Evolutionary conservation across 2,113 vertebrate species (phyloP).

Genomic region (Heterotilapia buettikoferi): DNA sequence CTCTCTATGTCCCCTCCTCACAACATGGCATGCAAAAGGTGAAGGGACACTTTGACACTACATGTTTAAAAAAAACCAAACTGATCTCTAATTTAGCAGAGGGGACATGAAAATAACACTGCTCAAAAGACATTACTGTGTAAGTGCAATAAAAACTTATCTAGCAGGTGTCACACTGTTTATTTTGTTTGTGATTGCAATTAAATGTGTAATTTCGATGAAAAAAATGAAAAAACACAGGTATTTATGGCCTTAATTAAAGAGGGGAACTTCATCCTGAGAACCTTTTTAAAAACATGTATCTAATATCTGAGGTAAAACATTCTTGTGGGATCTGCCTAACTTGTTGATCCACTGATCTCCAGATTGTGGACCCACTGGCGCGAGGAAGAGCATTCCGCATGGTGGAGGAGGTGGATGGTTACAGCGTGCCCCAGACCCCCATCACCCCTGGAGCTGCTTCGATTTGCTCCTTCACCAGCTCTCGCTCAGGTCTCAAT

Average conservation of each 20-base stretch:
- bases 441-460: constrained; percentile 89
- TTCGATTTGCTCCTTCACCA: constrained; percentile 95
- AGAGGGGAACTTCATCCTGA: neutral
- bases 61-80: neutral
- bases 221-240: neutral
- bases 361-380: constrained; percentile 93
- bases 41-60: neutral
- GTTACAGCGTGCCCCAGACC: constrained; percentile 89
- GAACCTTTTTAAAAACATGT: neutral
- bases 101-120: neutral
- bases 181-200: neutral
- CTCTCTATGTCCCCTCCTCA: constrained; percentile 86
- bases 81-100: neutral
- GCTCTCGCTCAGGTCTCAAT: constrained; percentile 92
- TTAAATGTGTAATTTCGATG: rapidly evolving
- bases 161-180: neutral
- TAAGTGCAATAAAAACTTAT: neutral
- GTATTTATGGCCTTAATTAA: neutral
- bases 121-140: neutral
- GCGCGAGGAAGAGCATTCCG: constrained; percentile 93
- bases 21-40: constrained; percentile 98
- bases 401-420: constrained; percentile 87
- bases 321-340: neutral
- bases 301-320: neutral
- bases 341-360: neutral